Percentiles rank a stretch among this genome's conserved stretches.
phyloP scores from a whole-genome alignment of 2,797 vertebrate genomes.

The Coccyzus lansbergi region DNA sequence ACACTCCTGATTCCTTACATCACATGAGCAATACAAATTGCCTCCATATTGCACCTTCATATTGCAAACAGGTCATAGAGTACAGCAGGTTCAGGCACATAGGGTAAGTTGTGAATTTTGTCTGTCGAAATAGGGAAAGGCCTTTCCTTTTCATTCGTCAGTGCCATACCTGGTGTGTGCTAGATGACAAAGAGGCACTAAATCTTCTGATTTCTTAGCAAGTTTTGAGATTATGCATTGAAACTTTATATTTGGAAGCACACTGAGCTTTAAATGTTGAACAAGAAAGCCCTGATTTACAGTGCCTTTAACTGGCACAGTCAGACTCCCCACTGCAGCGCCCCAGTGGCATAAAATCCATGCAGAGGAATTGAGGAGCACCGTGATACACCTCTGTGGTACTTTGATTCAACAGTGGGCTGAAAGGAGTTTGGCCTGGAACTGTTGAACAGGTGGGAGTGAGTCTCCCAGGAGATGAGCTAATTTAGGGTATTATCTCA shows the following conservation, averaged over 20 bases:
- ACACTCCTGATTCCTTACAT: neutral
- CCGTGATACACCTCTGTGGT: neutral
- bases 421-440: constrained; percentile 2
- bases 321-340: neutral
- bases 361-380: neutral
- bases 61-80: neutral
- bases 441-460: constrained; percentile 30
- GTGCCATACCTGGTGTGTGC: neutral
- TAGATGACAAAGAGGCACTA: neutral
- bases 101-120: neutral
- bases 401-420: neutral
- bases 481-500: neutral
- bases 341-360: neutral
- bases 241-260: neutral
- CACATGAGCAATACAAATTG: neutral
- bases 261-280: neutral
- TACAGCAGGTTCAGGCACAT: neutral
- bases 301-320: neutral
- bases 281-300: neutral
- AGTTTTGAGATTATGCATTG: neutral
- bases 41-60: neutral
- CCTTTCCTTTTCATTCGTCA: neutral
- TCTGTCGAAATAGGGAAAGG: neutral
- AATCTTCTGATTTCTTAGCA: neutral
- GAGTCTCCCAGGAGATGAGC: constrained; percentile 38